A percentile compares a stretch with the other conserved stretches of the same genome.
Evolutionary conservation across 2,113 vertebrate genomes (phyloP).

Genomic region (Mola mola): DNA sequence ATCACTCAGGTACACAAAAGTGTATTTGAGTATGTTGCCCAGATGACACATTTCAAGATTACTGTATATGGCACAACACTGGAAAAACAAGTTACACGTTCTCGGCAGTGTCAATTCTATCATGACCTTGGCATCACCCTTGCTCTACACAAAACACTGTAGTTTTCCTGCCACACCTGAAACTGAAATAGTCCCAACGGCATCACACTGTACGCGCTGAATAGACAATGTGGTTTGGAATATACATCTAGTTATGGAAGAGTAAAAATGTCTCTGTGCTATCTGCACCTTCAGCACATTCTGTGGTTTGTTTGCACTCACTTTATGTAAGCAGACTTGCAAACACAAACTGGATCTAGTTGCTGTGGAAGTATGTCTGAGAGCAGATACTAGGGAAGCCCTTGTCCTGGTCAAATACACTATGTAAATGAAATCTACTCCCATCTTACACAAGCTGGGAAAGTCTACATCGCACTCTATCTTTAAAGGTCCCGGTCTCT

Average conservation of each 20-base stretch:
- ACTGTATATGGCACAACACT: conserved; percentile 69
- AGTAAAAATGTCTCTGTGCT: conserved; percentile 36
- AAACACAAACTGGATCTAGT: conserved; percentile 33
- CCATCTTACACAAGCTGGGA: conserved; percentile 35
- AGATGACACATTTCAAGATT: conserved; percentile 44
- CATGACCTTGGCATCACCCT: conserved; percentile 40
- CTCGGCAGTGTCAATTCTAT: conserved; percentile 52
- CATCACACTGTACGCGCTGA: conserved; percentile 20
- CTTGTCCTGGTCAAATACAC: conserved; percentile 58
- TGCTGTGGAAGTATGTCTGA: conserved; percentile 68
- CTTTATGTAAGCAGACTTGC: conserved; percentile 39
- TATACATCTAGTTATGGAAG: conserved; percentile 44
- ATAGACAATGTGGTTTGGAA: conserved; percentile 35
- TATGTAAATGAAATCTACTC: conserved; percentile 41
- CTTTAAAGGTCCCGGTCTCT: conserved; percentile 68
- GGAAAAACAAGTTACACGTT: conserved; percentile 49
- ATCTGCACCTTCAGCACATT: conserved; percentile 30
- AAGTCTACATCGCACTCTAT: conserved; percentile 47
- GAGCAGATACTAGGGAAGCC: conserved; percentile 64
- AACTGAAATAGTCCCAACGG: conserved; percentile 43
- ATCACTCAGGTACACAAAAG: conserved; percentile 29
- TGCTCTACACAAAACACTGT: conserved; percentile 44
- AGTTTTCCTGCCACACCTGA: conserved; percentile 54
- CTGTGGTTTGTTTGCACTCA: conserved; percentile 34
- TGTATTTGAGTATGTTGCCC: conserved; percentile 3